phyloP scores from a whole-genome alignment of 2,797 vertebrate genomes.

The Numenius phaeopus region DNA sequence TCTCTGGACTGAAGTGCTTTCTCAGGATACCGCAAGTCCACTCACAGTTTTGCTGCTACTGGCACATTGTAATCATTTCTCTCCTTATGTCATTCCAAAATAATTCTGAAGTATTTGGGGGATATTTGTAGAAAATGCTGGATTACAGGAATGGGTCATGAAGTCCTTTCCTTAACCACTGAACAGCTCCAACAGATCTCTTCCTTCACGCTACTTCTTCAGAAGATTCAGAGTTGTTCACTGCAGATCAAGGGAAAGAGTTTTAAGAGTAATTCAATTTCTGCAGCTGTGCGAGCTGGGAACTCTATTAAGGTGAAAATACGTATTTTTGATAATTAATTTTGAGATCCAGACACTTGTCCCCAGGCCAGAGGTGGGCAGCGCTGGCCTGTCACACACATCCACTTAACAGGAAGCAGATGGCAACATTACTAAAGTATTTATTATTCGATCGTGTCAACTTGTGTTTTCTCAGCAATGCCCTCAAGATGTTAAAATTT shows the following conservation, averaged over 20 bases:
- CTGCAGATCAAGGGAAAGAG: background rate
- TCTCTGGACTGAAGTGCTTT: background rate
- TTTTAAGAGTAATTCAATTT: background rate
- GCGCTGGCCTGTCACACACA: accelerated
- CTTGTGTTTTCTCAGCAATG: background rate
- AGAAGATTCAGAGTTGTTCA: background rate
- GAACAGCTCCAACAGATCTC: background rate
- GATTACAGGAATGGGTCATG: background rate
- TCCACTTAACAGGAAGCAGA: background rate
- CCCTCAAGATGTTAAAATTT: background rate
- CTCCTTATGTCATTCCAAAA: background rate
- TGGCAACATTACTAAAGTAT: background rate
- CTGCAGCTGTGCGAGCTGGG: too few relatives aligned
- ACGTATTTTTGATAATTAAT: background rate
- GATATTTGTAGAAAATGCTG: background rate
- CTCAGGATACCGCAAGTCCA: background rate
- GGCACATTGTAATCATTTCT: background rate
- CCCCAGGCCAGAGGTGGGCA: background rate
- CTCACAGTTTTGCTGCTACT: background rate
- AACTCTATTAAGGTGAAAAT: background rate
- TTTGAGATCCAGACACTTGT: background rate
- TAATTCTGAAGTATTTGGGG: background rate
- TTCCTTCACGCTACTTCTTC: background rate
- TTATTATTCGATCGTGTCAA: background rate
- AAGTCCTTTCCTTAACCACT: background rate